A percentile compares a stretch with the other conserved stretches of the same genome.
Evolutionary conservation across 2,888 invertebrate genomes (phyloP).

Genomic region (Apomyelois bistriatella): DNA sequence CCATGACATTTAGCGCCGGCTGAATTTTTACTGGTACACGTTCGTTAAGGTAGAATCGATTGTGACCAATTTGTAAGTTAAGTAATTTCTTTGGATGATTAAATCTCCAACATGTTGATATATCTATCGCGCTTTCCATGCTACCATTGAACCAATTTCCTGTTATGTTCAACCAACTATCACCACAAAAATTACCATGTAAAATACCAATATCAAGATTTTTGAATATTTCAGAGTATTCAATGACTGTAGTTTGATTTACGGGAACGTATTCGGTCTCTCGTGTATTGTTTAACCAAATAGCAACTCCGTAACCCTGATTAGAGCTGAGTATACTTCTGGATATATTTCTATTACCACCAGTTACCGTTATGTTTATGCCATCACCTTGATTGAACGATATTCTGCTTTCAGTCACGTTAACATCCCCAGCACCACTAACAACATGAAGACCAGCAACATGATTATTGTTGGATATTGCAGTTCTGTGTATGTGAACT

Average conservation of each 20-base stretch:
- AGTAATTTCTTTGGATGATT: slow-evolving; percentile 73
- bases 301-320: slow-evolving; percentile 91
- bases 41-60: slow-evolving; percentile 88
- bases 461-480: slow-evolving; percentile 92
- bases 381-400: slow-evolving; percentile 96
- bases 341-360: slow-evolving; percentile 96
- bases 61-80: slow-evolving; percentile 90
- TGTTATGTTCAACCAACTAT: slow-evolving; percentile 93
- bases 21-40: slow-evolving; percentile 87
- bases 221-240: slow-evolving; percentile 91
- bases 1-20: slow-evolving; percentile 89
- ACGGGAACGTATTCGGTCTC: slow-evolving; percentile 88
- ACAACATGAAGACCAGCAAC: slow-evolving; percentile 94
- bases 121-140: slow-evolving; percentile 87
- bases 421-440: slow-evolving; percentile 95
- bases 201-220: slow-evolving; percentile 94
- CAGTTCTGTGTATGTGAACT: slow-evolving; percentile 90
- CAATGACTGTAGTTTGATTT: slow-evolving; percentile 92
- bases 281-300: slow-evolving; percentile 93
- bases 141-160: slow-evolving; percentile 93
- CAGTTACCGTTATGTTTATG: slow-evolving; percentile 96
- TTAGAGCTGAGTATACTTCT: slow-evolving; percentile 92
- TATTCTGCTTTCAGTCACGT: slow-evolving; percentile 93
- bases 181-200: slow-evolving; percentile 95
- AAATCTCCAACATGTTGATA: slow-evolving; percentile 90